Percentiles rank a stretch among this genome's conserved stretches.
Evolutionary conservation across 2,888 invertebrate genomes (phyloP).

Genomic region (Cotesia congregata): DNA sequence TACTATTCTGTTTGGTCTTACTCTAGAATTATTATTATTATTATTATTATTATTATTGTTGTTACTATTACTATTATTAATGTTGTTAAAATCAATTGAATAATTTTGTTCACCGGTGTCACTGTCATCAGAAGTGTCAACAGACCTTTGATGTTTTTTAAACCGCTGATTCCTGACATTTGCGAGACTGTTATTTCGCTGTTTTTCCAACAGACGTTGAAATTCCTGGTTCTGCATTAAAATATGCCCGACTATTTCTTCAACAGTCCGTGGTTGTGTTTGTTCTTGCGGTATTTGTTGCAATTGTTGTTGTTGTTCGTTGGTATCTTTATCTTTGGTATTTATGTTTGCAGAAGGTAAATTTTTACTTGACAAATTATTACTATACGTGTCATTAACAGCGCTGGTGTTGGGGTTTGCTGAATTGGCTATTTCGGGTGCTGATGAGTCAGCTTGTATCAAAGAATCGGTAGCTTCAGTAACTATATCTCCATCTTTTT

Average conservation of each 20-base stretch:
- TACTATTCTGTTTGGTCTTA: slow-evolving; percentile 45
- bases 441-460: slow-evolving; percentile 27
- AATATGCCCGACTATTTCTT: slow-evolving; percentile 86
- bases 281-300: slow-evolving; percentile 37
- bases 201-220: slow-evolving; percentile 83
- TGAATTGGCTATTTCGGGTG: slow-evolving; percentile 18
- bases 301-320: slow-evolving; percentile 44
- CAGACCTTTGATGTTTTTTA: slow-evolving; percentile 70
- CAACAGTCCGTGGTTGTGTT: slow-evolving; percentile 73
- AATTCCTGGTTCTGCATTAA: slow-evolving; percentile 88
- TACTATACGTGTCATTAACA: not conserved
- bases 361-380: slow-evolving; percentile 31
- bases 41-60: slow-evolving; percentile 49
- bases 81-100: slow-evolving; percentile 44
- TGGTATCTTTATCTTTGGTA: slow-evolving; percentile 61
- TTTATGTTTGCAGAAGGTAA: slow-evolving; percentile 39
- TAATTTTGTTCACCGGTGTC: slow-evolving; percentile 59
- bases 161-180: slow-evolving; percentile 74
- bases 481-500: slow-evolving; percentile 22
- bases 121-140: slow-evolving; percentile 72
- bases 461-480: not conserved
- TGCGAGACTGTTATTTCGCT: slow-evolving; percentile 74
- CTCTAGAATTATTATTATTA: slow-evolving; percentile 50
- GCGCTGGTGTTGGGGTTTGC: not conserved
- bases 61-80: slow-evolving; percentile 45